A percentile compares a stretch with the other conserved stretches of the same genome.
Evolutionary conservation across 2,797 vertebrate genomes (phyloP).

Genomic region (Geotrypetes seraphini): DNA sequence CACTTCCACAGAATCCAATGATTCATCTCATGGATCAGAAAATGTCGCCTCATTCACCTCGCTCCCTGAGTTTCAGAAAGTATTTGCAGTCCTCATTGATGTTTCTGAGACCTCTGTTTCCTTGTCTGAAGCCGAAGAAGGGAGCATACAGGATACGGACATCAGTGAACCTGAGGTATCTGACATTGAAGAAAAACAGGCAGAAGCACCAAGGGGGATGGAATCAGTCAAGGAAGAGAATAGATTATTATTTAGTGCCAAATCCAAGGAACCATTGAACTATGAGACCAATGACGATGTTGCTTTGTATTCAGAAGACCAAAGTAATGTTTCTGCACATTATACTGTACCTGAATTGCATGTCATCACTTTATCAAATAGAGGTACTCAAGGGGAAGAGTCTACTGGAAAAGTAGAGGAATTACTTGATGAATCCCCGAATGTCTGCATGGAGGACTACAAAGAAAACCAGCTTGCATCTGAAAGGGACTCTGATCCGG

Average conservation of each 20-base stretch:
- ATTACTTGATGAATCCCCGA: neutral
- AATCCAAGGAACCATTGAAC: neutral
- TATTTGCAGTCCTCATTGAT: constrained; percentile 22
- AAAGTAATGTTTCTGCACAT: neutral
- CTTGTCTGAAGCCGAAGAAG: constrained; percentile 9
- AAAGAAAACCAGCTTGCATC: neutral
- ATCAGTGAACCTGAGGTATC: constrained; percentile 16
- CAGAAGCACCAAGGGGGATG: neutral
- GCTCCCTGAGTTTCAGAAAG: constrained; percentile 39
- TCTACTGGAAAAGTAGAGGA: neutral
- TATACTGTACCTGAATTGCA: neutral
- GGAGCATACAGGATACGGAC: constrained; percentile 16
- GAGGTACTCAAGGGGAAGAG: neutral
- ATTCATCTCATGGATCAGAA: neutral
- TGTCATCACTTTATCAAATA: neutral
- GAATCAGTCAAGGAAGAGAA: neutral
- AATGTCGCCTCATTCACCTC: constrained; percentile 11
- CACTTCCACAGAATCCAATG: neutral
- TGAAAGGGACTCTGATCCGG: neutral
- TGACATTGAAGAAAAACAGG: neutral
- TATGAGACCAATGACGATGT: neutral
- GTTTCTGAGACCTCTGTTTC: constrained; percentile 28
- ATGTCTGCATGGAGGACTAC: neutral
- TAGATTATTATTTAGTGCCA: neutral
- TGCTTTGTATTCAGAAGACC: neutral